Evolutionary conservation across 2,888 invertebrate genomes (phyloP).

Genomic region (Oligia strigilis): DNA sequence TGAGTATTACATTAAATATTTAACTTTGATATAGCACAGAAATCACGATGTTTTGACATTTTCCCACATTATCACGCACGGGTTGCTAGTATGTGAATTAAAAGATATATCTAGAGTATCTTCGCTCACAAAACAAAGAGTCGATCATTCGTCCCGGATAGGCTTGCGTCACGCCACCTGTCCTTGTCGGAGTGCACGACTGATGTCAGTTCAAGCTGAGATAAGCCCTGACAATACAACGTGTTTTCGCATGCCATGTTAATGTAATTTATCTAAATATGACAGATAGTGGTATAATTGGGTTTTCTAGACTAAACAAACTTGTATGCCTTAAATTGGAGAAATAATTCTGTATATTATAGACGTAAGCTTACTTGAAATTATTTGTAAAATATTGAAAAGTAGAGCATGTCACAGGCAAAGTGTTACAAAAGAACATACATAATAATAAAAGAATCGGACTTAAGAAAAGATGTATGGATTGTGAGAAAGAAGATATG

Average conservation of each 20-base stretch:
- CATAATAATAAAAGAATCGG: neutral
- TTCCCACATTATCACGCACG: neutral
- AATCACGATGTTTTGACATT: neutral
- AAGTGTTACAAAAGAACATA: neutral
- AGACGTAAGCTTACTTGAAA: neutral
- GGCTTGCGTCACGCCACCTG: slow-evolving; percentile 53
- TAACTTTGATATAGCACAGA: neutral
- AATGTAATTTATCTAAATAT: slow-evolving; percentile 50
- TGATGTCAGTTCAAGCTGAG: slow-evolving; percentile 52
- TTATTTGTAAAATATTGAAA: neutral
- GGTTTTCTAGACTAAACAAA: slow-evolving; percentile 29
- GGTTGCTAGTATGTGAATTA: neutral
- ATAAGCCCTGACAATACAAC: slow-evolving; percentile 61
- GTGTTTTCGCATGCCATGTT: slow-evolving; percentile 55
- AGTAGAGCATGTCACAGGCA: neutral
- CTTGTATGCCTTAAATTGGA: neutral
- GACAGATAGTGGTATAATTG: slow-evolving; percentile 27
- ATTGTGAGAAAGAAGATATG: neutral
- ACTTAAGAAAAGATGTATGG: neutral
- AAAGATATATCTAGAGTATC: slow-evolving; percentile 53
- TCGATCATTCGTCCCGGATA: slow-evolving; percentile 56
- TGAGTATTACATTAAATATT: neutral
- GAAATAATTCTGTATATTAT: neutral
- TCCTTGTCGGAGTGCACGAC: slow-evolving; percentile 59
- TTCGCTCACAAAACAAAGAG: slow-evolving; percentile 59